phyloP scores from a whole-genome alignment of 2,113 vertebrate genomes.

The Bufo gargarizans region DNA sequence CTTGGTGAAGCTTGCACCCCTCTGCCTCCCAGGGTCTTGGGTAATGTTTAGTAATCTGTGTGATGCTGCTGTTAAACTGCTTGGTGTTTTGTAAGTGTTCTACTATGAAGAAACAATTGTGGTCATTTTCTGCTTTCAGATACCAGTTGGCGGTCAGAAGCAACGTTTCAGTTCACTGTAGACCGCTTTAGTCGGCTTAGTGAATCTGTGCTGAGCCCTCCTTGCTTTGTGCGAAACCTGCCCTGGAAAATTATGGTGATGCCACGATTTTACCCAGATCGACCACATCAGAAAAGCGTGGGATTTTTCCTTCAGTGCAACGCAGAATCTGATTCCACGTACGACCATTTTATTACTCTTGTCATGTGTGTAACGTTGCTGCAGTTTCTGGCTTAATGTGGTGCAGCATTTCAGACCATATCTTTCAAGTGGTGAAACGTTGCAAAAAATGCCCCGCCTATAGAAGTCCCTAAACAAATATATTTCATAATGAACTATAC shows the following conservation, averaged over 20 bases:
- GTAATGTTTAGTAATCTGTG: neutral
- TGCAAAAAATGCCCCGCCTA: no score
- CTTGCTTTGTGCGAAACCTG: slow-evolving; percentile 96
- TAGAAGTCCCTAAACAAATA: no score
- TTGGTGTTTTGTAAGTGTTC: neutral
- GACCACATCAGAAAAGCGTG: slow-evolving; percentile 97
- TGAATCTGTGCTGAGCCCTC: slow-evolving; percentile 96
- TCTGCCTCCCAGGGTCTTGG: neutral
- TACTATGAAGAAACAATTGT: neutral
- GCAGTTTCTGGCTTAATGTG: neutral
- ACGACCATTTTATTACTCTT: slow-evolving; percentile 66
- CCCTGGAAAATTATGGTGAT: slow-evolving; percentile 99
- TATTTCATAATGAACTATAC: no score
- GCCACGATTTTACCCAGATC: slow-evolving; percentile 96
- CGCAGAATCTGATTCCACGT: slow-evolving; percentile 98
- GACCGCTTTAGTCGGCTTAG: slow-evolving; percentile 96
- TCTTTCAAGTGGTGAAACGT: neutral
- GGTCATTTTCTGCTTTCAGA: slow-evolving; percentile 74
- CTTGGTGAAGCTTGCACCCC: neutral
- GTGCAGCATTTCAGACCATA: neutral
- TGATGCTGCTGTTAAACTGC: neutral
- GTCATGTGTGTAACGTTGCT: neutral
- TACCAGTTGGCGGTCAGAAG: slow-evolving; percentile 98
- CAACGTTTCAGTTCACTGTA: slow-evolving; percentile 95
- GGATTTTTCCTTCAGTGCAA: slow-evolving; percentile 99